A percentile compares a stretch with the other conserved stretches of the same genome.
Conservation (phyloP, 2,797 vertebrate species). For the Gouania willdenowi region DNA sequence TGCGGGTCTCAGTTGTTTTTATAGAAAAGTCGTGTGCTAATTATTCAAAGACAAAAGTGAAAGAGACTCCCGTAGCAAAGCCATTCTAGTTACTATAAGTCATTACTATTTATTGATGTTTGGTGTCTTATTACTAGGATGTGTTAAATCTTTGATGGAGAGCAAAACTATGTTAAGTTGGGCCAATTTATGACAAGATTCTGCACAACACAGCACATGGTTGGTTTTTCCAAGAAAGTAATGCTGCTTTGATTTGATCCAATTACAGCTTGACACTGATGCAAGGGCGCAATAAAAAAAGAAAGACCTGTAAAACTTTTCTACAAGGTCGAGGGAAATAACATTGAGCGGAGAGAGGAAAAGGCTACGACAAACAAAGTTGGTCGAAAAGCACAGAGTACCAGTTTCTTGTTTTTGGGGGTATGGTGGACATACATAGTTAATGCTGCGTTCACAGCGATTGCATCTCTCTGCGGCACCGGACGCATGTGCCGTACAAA, state of each 20-base stretch:
- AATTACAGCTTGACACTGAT: slow-evolving; percentile 18
- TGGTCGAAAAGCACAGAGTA: no score
- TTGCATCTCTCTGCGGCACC: no score
- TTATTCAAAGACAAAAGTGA: slow-evolving; percentile 1
- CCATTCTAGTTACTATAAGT: not conserved
- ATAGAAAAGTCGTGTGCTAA: not conserved
- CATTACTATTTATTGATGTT: not conserved
- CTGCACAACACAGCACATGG: not conserved
- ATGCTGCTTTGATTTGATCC: slow-evolving; percentile 5
- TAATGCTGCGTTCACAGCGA: no score
- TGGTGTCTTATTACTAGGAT: no score
- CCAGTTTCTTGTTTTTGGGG: no score
- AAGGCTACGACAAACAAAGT: slow-evolving; percentile 45
- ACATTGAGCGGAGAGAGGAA: slow-evolving; percentile 17
- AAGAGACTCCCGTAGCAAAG: not conserved
- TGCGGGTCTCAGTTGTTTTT: not conserved
- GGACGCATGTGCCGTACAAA: no score
- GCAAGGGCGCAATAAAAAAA: slow-evolving; percentile 6
- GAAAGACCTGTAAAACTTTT: slow-evolving; percentile 19
- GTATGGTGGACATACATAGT: no score
- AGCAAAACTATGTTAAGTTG: no score
- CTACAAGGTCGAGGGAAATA: slow-evolving; percentile 43
- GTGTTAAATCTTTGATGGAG: no score
- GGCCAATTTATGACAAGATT: no score
- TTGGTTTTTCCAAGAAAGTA: slow-evolving; percentile 7